phyloP scores from a whole-genome alignment of 2,113 vertebrate genomes.

The Melospiza georgiana region DNA sequence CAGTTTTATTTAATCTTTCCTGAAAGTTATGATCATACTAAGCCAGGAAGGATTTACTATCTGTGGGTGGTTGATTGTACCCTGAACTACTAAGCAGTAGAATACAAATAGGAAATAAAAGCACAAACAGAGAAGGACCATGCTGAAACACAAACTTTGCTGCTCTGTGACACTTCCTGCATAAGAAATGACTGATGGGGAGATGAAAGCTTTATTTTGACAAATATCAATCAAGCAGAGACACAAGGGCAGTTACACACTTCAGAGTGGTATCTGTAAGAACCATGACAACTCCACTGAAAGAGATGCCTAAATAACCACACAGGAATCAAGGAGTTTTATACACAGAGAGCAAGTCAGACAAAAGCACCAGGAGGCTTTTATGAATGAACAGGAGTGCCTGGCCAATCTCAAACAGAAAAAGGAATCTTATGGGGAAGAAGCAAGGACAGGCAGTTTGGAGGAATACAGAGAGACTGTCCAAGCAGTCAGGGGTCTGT shows the following conservation, averaged over 20 bases:
- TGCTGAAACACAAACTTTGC: neutral
- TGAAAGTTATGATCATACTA: conserved; percentile 50
- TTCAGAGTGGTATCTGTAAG: neutral
- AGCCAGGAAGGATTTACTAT: conserved; percentile 33
- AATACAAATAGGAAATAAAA: conserved; percentile 58
- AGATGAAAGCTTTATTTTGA: conserved; percentile 40
- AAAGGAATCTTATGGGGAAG: neutral
- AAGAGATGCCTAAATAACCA: neutral
- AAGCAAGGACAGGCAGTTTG: neutral
- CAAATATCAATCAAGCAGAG: neutral
- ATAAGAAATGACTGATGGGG: neutral
- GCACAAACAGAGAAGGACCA: neutral
- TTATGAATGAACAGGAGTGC: neutral
- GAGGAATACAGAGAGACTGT: neutral
- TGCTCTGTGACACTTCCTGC: neutral
- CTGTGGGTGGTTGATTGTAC: conserved; percentile 9
- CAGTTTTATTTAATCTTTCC: conserved; percentile 54
- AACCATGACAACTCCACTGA: neutral
- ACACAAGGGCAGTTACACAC: neutral
- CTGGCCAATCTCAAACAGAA: neutral
- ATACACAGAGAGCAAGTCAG: neutral
- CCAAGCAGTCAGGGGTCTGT: neutral
- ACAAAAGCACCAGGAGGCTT: neutral
- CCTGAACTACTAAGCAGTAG: neutral
- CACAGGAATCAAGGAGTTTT: neutral